Percentiles rank a stretch among this genome's conserved stretches.
These are phyloP conservation scores for Himalopsyche phryganea DNA, from an alignment of 1,140 invertebrate species.

Conservation along the genomic window DNA sequence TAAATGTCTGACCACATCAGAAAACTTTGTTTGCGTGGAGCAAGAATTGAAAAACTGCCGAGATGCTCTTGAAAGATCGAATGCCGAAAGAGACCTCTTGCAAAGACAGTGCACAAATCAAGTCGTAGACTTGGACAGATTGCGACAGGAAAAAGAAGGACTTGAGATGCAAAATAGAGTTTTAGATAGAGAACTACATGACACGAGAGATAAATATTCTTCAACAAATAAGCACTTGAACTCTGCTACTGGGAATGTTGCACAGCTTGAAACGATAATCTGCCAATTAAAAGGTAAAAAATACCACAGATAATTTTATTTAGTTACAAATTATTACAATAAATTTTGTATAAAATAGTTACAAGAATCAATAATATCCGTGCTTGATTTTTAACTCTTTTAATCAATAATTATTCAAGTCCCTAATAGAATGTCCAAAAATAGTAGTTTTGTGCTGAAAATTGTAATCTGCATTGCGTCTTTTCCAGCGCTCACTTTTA, in stretches of 20 bases:
- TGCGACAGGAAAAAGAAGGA: constrained; percentile 67
- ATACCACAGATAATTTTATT: no score
- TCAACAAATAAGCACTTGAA: constrained; percentile 61
- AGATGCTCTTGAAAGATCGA: constrained; percentile 61
- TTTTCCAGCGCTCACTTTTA: no score
- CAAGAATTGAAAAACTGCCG: constrained; percentile 62
- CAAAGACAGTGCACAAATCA: constrained; percentile 65
- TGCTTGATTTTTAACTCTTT: no score
- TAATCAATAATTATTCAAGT: no score
- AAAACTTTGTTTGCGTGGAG: constrained; percentile 61
- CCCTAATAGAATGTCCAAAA: no score
- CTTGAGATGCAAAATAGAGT: constrained; percentile 63
- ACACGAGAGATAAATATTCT: constrained; percentile 63
- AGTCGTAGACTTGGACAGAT: constrained; percentile 62
- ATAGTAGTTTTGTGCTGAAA: no score
- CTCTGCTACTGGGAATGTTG: constrained; percentile 63
- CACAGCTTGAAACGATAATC: constrained; percentile 64
- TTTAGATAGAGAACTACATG: constrained; percentile 61
- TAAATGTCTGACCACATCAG: constrained; percentile 56
- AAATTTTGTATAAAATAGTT: not conserved
- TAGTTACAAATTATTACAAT: no score
- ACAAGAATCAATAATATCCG: no score
- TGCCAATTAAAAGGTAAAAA: constrained; percentile 63
- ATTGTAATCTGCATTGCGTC: no score
- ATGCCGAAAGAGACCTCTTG: constrained; percentile 64